phyloP scores from a whole-genome alignment of 2,113 vertebrate genomes.

The Tupaia chinensis region DNA sequence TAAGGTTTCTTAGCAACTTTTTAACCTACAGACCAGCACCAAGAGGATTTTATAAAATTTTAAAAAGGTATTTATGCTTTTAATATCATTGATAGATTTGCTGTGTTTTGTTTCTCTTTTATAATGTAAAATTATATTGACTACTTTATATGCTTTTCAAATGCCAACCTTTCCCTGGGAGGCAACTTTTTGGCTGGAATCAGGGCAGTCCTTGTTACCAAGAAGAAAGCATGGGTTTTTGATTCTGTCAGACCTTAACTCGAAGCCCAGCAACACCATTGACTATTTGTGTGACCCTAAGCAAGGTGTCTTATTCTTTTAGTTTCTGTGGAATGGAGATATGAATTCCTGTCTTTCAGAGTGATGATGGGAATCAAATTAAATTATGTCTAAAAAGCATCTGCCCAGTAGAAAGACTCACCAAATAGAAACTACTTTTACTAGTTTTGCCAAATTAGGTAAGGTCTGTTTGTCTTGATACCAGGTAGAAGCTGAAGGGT shows the following conservation, averaged over 20 bases:
- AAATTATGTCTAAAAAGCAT: neutral
- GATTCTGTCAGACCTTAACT: neutral
- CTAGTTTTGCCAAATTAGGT: neutral
- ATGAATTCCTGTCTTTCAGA: neutral
- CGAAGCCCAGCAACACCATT: neutral
- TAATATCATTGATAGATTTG: neutral
- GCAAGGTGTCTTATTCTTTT: neutral
- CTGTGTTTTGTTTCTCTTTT: neutral
- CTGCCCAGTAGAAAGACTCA: neutral
- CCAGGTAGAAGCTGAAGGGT: neutral
- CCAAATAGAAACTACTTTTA: slow-evolving; percentile 19
- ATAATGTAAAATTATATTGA: neutral
- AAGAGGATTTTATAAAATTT: neutral
- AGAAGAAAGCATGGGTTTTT: neutral
- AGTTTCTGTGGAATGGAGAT: neutral
- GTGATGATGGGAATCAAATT: neutral
- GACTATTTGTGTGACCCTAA: neutral
- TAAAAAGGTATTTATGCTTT: neutral
- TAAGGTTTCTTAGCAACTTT: neutral
- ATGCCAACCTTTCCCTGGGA: neutral
- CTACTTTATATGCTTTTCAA: slow-evolving; percentile 7
- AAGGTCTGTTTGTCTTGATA: neutral
- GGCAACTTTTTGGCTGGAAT: neutral
- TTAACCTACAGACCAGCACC: neutral
- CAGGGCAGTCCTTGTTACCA: neutral